phyloP scores from a whole-genome alignment of 2,113 vertebrate species.

The Chitala chitala region DNA sequence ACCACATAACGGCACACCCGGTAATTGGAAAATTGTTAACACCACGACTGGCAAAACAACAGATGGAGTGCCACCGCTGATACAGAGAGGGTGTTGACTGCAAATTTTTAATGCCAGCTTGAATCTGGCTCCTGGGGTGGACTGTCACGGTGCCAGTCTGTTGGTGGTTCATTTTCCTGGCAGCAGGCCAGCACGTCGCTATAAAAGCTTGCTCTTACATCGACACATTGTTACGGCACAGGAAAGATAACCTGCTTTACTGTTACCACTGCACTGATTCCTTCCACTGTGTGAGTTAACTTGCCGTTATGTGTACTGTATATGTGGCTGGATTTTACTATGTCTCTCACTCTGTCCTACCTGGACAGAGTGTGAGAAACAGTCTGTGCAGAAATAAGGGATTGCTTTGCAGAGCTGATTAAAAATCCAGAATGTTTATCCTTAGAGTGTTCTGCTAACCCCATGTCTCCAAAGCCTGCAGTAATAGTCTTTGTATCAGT shows the following conservation, averaged over 20 bases:
- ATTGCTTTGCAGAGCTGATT: constrained; percentile 9
- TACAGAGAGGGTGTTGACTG: neutral
- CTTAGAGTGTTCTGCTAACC: neutral
- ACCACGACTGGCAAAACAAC: constrained; percentile 2
- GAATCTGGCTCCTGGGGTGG: neutral
- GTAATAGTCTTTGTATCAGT: neutral
- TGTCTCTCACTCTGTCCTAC: neutral
- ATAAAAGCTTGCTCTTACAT: neutral
- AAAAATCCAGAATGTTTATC: constrained; percentile 2
- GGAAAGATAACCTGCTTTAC: neutral
- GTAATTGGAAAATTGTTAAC: constrained; percentile 11
- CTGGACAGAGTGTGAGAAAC: no score
- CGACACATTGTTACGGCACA: neutral
- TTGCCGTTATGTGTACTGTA: neutral
- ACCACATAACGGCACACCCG: neutral
- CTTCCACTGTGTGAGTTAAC: neutral
- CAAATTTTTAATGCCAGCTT: constrained; percentile 1
- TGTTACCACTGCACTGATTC: neutral
- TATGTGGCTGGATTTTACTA: neutral
- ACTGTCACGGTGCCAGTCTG: neutral
- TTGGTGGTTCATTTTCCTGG: neutral
- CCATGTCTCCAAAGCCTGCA: neutral
- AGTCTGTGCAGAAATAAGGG: neutral
- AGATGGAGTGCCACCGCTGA: constrained; percentile 2
- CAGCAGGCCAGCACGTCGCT: neutral